Conservation (phyloP, 2,888 invertebrate species). For the Neoscelio sp. region DNA sequence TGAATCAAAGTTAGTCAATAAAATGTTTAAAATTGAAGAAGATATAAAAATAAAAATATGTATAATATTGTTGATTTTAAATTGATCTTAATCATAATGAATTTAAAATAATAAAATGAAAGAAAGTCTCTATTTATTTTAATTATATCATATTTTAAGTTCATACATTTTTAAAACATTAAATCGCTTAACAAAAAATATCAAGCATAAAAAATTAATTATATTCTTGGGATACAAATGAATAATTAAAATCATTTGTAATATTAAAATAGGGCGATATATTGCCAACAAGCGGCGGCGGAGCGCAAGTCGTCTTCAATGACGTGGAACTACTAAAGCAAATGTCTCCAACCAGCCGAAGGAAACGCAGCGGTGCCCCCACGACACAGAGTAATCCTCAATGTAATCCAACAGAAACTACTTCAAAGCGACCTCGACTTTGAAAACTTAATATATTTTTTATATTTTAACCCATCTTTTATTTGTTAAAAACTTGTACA, state of each 20-base stretch:
- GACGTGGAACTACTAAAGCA: slow-evolving; percentile 96
- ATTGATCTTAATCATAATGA: too few relatives aligned
- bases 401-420: slow-evolving; percentile 49
- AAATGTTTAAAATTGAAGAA: too few relatives aligned
- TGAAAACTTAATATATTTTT: slow-evolving; percentile 19
- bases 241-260: slow-evolving; percentile 24
- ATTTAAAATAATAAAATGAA: too few relatives aligned
- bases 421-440: slow-evolving; percentile 65
- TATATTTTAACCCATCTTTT: slow-evolving; percentile 4
- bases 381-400: slow-evolving; percentile 51
- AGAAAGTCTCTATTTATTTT: too few relatives aligned
- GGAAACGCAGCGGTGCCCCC: slow-evolving; percentile 78
- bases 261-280: slow-evolving; percentile 93
- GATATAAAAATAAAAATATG: too few relatives aligned
- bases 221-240: slow-evolving; percentile 2
- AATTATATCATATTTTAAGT: too few relatives aligned
- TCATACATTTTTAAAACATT: too few relatives aligned
- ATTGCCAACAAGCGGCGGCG: slow-evolving; percentile 96
- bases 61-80: too few relatives aligned
- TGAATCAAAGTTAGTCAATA: too few relatives aligned
- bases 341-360: slow-evolving; percentile 87
- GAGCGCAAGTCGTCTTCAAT: slow-evolving; percentile 97
- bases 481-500: slow-evolving; percentile 24
- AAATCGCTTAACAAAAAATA: too few relatives aligned
- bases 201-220: too few relatives aligned